Conservation (phyloP, 2,797 vertebrate genomes). For the Sorex maritimensis region DNA sequence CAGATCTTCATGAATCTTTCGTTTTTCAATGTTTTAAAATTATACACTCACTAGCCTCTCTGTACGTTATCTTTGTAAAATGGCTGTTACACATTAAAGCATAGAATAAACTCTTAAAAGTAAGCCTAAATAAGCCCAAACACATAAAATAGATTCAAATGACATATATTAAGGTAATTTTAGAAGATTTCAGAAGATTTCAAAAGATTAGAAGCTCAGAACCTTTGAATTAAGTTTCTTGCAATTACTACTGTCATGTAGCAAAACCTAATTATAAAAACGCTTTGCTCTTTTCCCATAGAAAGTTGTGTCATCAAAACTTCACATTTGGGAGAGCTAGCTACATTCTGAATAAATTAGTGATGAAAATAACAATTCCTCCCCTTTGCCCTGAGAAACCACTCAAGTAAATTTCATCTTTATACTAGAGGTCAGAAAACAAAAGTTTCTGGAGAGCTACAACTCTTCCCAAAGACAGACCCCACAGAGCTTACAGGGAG, state of each 20-base stretch:
- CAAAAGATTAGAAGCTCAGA: conserved; percentile 71
- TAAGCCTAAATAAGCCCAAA: conserved; percentile 49
- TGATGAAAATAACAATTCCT: conserved; percentile 52
- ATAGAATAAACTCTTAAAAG: conserved; percentile 52
- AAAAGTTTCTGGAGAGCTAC: conserved; percentile 41
- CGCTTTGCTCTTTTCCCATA: conserved; percentile 64
- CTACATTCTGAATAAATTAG: conserved; percentile 66
- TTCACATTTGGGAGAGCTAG: conserved; percentile 58
- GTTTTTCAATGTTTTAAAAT: conserved; percentile 12
- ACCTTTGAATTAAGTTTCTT: conserved; percentile 64
- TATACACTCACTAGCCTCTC: not conserved
- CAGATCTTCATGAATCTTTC: conserved; percentile 33
- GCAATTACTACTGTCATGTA: conserved; percentile 25
- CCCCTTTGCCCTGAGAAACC: conserved; percentile 58
- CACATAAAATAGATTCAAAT: conserved; percentile 43
- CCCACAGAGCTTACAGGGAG: not conserved
- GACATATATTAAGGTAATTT: conserved; percentile 71
- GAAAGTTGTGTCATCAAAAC: conserved; percentile 51
- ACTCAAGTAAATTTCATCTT: conserved; percentile 63
- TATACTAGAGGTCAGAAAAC: conserved; percentile 68
- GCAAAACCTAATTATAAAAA: conserved; percentile 68
- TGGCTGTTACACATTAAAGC: conserved; percentile 44
- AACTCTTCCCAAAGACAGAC: conserved; percentile 28
- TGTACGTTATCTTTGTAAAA: conserved; percentile 65
- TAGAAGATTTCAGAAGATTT: conserved; percentile 67